Percentiles rank a stretch among this genome's conserved stretches.
These are phyloP conservation scores for Electrophaes corylata DNA, from an alignment of 2,888 invertebrate species.

Conservation along the genomic window DNA sequence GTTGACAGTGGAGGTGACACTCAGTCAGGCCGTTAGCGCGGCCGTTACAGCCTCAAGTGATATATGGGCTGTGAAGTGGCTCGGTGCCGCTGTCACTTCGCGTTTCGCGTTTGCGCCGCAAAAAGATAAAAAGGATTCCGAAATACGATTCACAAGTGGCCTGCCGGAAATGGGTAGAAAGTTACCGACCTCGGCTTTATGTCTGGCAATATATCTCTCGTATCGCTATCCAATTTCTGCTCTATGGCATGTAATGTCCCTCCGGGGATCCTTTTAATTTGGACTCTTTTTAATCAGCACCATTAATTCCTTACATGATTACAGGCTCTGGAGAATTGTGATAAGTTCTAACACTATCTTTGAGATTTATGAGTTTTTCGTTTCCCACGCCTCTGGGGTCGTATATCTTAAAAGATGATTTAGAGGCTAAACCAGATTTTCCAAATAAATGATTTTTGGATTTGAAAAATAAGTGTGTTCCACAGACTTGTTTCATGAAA, in stretches of 20 bases:
- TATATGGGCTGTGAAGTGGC: slow-evolving; percentile 82
- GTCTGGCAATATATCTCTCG: slow-evolving; percentile 79
- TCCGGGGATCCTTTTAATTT: slow-evolving; percentile 73
- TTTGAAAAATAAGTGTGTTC: too few species aligned
- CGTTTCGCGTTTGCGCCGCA: slow-evolving; percentile 70
- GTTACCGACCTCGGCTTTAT: slow-evolving; percentile 79
- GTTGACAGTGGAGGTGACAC: slow-evolving; percentile 72
- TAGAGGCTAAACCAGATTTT: neutral
- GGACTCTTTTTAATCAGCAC: slow-evolving; percentile 71
- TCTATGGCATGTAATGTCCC: slow-evolving; percentile 81
- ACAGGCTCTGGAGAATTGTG: slow-evolving; percentile 36
- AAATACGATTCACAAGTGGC: slow-evolving; percentile 83
- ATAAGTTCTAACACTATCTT: slow-evolving; percentile 39
- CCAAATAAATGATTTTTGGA: too few species aligned
- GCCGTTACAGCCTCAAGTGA: slow-evolving; percentile 77
- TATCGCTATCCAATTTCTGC: slow-evolving; percentile 82
- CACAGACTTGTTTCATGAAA: neutral
- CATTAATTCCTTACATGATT: slow-evolving; percentile 63
- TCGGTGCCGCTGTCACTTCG: slow-evolving; percentile 79
- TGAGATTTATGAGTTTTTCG: slow-evolving; percentile 31
- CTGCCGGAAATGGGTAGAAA: slow-evolving; percentile 81
- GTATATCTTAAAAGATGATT: slow-evolving; percentile 8
- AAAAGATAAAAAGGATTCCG: slow-evolving; percentile 82
- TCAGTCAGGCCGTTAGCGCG: slow-evolving; percentile 72
- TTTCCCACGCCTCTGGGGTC: slow-evolving; percentile 3